Base-by-base conservation (phyloP, 2,797 vertebrate species). In the Eurystomus glaucurus region DNA sequence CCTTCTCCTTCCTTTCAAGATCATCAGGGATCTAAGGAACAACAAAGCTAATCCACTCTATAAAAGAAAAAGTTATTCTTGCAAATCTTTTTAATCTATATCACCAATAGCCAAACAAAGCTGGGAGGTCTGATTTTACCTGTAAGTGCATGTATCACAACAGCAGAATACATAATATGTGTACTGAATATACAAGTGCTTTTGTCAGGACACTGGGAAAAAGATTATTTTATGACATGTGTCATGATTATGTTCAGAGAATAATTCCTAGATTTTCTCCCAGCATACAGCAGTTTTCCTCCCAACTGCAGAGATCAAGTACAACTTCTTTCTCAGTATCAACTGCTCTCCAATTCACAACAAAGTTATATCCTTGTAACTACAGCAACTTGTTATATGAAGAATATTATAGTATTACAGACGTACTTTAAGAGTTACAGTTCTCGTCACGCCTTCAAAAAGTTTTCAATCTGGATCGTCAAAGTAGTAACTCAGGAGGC, bases 101-200 rank as follows among this genome's bases (percentile, higher is more conserved):
- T 23, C 21, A 64, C 6, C 3, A 2, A 48, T 2, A 64, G n/a
- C 35, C 28, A 79, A 76, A 52, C 41, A 22, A 71, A 48, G 14
- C 4, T 12, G 6, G 9, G 37, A 85, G 26, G 39, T 75, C 57
- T 35, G 39, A n/a, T 74, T 74, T 66, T 64, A 46, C 23, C 35
- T 43, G 0, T 19, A 75, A 37, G 14, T 48, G 65, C 18, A 29
- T 5, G 4, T 4, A 50, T 19, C 46, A 43, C 33, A 54, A 39
- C 18, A 60, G 35, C 26, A 88, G 10, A 66, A 84, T 62, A 41
- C 1, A 1, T 3, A 70, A 2, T 4, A 26, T 0, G 3, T 4
- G 25, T 21, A 37, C 33, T 35, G 9, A 69, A 88, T 6, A 35
- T 15, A 4, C 2, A 15, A 82, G 14, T 29, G 46, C 31, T 62